Evolutionary conservation across 2,113 vertebrate species (phyloP), one percentile per base, ranked within the genome.

Genomic region (Neoarius graeffei): DNA sequence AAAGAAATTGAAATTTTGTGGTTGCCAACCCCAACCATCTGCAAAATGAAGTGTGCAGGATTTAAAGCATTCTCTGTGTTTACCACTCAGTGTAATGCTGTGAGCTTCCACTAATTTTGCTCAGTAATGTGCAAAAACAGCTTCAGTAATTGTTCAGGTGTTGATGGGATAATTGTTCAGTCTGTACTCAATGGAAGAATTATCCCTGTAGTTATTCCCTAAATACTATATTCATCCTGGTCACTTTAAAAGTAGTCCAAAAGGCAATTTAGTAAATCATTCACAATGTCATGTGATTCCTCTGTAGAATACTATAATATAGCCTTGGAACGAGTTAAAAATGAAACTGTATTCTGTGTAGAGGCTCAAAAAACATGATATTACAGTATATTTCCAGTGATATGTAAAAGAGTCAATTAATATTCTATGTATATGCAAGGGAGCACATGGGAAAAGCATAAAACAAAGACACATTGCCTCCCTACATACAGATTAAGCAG

Each of bases 211-310:
- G 62, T 82, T 85, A 83, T 86, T 91, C 84, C 84, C 84, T 66
- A 84, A 86, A 86, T 86, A 80, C 9, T 74, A 73, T 85, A 94
- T 93, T 94, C 92, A 93, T 93, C 89, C 66, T 77, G 88, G 89
- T 89, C 92, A 83, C 91, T 95, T 95, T 93, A 91, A 94, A 95
- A 95, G 93, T 88, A 91, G 92, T 88, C 90, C 88, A 91, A 91
- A 60, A 62, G 19, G 57, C 59, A 20, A 82, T 82, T 62, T 82
- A 82, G 19, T 35, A 93, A 94, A 86, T 90, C 91, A 92, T 92
- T 92, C 89, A 42, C 42, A 91, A 91, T 88, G 91, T 90, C 89
- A 88, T 85, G 30, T 84, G 83, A 92, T 91, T 93, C 93, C 91
- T 91, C 50, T 62, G 91, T 91, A 89, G 90, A 92, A 91, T 93